Evolutionary conservation across 2,888 invertebrate genomes (phyloP), one percentile per base, ranked within the genome.

Genomic region (Aelia acuminata): DNA sequence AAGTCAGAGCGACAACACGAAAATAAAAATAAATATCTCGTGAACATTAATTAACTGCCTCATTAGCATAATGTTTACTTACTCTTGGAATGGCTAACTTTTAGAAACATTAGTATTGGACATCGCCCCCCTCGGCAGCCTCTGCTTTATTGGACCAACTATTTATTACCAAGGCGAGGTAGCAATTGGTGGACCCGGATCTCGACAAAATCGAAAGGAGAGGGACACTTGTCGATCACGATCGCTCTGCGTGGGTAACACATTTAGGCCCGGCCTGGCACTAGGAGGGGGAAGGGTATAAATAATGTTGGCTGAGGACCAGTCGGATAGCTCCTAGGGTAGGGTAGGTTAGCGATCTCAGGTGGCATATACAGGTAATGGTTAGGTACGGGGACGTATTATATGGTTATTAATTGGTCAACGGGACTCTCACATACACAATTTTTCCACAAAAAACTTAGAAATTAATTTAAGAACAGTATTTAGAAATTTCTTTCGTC

Each of bases 211-310:
- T 43, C 7, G 63, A 80, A 80, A 80, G n/a, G 35, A 47, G 22
- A 11, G n/a, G 80, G 11, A 80, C 80, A 43, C n/a, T 80, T 80
- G 43, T 47, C 80, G 43, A 80, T 80, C 80, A 80, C 80, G 80
- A 43, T 43, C 80, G 7, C 11, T 22, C 22, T 13, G 80, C 80
- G 80, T 80, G 80, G 80, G 22, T 43, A 80, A n/a, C 80, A n/a
- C 80, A 10, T 80, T 80, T 47, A 80, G 80, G 31, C 15, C 80
- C 13, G 13, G 43, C 8, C 63, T 35, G 35, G 63, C 31, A 3
- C 22, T 43, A 1, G 22, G 75, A 75, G 47, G 43, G 80, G 80
- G 63, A 18, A 39, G 80, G 13, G 43, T 80, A 80, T 43, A 43
- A 80, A 80, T 80, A 80, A 80, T 80, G 11, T 80, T 80, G 80